Conservation (phyloP, 2,888 invertebrate species). For the Abrostola triplasia region DNA sequence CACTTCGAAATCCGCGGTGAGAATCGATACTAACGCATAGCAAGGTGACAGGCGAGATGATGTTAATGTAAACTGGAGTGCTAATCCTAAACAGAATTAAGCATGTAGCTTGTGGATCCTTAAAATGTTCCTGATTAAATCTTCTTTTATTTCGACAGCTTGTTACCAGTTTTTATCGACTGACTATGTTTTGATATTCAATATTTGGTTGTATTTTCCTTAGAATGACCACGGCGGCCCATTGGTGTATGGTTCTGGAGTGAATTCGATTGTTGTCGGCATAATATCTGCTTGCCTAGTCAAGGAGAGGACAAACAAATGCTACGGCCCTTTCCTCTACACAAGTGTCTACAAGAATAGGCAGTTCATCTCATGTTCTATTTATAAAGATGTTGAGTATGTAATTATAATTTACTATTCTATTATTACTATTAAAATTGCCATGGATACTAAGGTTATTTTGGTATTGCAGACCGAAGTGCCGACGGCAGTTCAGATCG, state of each 20-base stretch:
- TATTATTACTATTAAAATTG: neutral
- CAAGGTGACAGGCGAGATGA: too few relatives aligned
- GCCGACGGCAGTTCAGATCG: conserved; percentile 79
- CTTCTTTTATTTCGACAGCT: too few relatives aligned
- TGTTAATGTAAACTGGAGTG: too few relatives aligned
- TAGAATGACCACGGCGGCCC: conserved; percentile 84
- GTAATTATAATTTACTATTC: conserved; percentile 41
- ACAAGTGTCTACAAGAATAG: conserved; percentile 80
- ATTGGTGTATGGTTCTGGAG: conserved; percentile 73
- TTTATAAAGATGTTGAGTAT: conserved; percentile 79
- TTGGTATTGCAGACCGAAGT: conserved; percentile 70
- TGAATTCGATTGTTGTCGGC: conserved; percentile 75
- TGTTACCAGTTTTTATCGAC: neutral
- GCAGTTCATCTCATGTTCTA: conserved; percentile 79
- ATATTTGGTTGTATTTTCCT: conserved; percentile 14
- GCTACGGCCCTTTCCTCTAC: conserved; percentile 82
- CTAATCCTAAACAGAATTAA: too few relatives aligned
- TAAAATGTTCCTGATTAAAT: too few relatives aligned
- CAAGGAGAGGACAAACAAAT: conserved; percentile 77
- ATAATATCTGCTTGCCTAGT: conserved; percentile 81
- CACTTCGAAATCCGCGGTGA: too few relatives aligned
- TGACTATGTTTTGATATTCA: neutral
- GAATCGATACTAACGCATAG: too few relatives aligned
- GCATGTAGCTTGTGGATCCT: too few relatives aligned
- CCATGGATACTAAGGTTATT: conserved; percentile 1